phyloP scores from a whole-genome alignment of 2,113 vertebrate genomes.

The Edolisoma coerulescens region DNA sequence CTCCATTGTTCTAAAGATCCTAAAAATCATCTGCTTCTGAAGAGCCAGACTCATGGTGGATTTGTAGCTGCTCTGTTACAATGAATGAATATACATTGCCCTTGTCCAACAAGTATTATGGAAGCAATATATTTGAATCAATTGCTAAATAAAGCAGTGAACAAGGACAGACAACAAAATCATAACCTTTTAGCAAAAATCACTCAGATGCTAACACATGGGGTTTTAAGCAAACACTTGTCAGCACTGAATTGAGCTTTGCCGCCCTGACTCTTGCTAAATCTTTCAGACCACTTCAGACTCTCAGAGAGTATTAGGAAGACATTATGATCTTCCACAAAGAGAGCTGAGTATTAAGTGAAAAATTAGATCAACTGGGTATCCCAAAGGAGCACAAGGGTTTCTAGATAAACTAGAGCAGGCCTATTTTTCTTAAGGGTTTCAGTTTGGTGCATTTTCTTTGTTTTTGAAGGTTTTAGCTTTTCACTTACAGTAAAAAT shows the following conservation, averaged over 20 bases:
- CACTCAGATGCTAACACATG: not conserved
- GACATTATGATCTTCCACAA: not conserved
- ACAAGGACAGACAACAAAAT: not conserved
- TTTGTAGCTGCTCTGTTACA: not conserved
- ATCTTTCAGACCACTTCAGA: not conserved
- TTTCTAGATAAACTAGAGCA: not conserved
- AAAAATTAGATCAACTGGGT: not conserved
- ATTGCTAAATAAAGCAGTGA: not conserved
- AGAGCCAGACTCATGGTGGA: not conserved
- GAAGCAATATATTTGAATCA: not conserved
- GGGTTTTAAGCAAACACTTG: not conserved
- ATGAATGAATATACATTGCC: not conserved
- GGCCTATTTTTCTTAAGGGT: not conserved
- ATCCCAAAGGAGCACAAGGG: not conserved
- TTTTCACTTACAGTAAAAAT: not conserved
- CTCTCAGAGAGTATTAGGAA: not conserved
- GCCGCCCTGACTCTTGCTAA: not conserved
- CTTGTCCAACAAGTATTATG: not conserved
- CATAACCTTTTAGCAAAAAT: not conserved
- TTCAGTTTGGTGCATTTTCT: not conserved
- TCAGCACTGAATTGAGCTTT: not conserved
- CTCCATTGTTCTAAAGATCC: not conserved
- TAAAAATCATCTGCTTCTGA: not conserved
- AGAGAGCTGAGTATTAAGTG: not conserved
- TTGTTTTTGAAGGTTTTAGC: not conserved